Base-by-base conservation (phyloP, 2,888 invertebrate species). In the Pachymerium ferrugineum region DNA sequence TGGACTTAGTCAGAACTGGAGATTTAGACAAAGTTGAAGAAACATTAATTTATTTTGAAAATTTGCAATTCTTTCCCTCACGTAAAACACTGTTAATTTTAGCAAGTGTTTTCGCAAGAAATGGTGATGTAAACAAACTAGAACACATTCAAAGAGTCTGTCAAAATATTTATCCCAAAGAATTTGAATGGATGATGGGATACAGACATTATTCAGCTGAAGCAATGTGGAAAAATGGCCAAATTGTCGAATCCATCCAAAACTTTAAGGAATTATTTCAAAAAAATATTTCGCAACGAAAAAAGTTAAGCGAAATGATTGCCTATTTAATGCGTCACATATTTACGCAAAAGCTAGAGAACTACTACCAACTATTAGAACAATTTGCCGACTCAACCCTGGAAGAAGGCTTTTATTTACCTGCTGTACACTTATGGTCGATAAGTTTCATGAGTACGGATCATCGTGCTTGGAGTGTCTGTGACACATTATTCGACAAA, bases 151-250 rank as follows among this genome's bases (percentile, higher is more conserved):
- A 68, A 10, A 12, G 31, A 68, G 16, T 68, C 16, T 68, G 68
- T 29, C 3, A 5, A 22, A 12, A 28, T 3, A 3, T 22, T 31
- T 68, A 68, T 31, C 68, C 68, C 16, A 68, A 68, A 16, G 68
- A 68, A 31, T 28, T n/a, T 28, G 29, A 29, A 8, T 68, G 68
- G 68, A 25, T 68, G 68, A 68, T 68, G 68, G 68, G 68, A 4
- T 68, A 68, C 28, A 31, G 10, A 68, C 68, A 68, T 12, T 68
- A 68, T 25, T 19, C n/a, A 68, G 68, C 68, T 12, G 68, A 68
- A 68, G 68, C 68, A 1, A 28, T 30, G 30, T 68, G 68, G 68
- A 68, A 68, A n/a, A 30, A 14, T 14, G 30, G 68, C 12, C 5
- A 30, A 4, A n/a, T 30, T n/a, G n/a, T 25, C 16, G 28, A 68